phyloP scores from a whole-genome alignment of 2,797 vertebrate species.

The Eidolon dupreanum region DNA sequence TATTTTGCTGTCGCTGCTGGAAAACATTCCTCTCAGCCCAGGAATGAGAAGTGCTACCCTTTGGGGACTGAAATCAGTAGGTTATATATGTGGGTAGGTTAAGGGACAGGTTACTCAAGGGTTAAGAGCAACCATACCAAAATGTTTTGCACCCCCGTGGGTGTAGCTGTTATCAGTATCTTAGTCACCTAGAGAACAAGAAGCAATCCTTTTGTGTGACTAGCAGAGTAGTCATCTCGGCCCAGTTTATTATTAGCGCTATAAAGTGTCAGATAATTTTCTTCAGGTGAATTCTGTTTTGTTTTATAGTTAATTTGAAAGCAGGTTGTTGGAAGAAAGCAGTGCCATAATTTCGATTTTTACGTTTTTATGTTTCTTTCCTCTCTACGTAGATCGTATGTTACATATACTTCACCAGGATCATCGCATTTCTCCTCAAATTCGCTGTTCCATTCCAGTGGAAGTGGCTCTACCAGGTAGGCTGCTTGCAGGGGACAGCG shows the following conservation, averaged over 20 bases:
- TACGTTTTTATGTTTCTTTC: not conserved
- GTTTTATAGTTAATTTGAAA: not conserved
- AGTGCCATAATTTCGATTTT: not conserved
- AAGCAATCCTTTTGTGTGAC: not conserved
- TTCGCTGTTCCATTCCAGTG: slow-evolving; percentile 93
- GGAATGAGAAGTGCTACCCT: not conserved
- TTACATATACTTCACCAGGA: slow-evolving; percentile 94
- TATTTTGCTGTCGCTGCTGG: not conserved
- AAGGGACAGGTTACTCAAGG: not conserved
- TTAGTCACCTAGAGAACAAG: not conserved
- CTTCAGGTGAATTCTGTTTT: not conserved
- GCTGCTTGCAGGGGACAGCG: not conserved
- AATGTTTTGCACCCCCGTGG: not conserved
- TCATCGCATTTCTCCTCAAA: slow-evolving; percentile 93
- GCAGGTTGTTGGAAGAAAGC: not conserved
- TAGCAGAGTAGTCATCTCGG: not conserved
- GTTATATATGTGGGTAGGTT: not conserved
- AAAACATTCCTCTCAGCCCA: not conserved
- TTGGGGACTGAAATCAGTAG: not conserved
- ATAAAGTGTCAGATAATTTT: not conserved
- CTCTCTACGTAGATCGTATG: slow-evolving; percentile 88
- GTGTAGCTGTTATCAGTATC: not conserved
- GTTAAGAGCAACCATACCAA: accelerated
- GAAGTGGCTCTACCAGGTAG: slow-evolving; percentile 94
- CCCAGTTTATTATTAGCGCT: not conserved